These are phyloP conservation scores for Zhuqinia jingwanae DNA, from an alignment of 2,888 invertebrate genomes.

Conservation along the genomic window DNA sequence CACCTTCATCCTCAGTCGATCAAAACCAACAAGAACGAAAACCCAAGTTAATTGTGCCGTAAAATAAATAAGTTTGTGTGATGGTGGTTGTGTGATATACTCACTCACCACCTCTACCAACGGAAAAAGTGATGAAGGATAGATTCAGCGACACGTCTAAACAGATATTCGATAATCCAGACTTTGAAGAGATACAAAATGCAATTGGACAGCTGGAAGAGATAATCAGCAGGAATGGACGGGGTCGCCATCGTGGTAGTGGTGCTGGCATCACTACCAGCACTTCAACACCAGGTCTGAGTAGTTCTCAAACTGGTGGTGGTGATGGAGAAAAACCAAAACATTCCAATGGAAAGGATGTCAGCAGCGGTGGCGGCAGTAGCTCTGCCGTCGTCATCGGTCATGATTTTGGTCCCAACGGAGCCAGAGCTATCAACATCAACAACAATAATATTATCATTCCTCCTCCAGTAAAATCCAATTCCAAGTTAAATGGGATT, in stretches of 20 bases:
- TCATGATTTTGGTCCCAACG: slow-evolving; percentile 37
- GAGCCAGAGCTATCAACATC: slow-evolving; percentile 32
- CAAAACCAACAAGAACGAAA: slow-evolving; percentile 3
- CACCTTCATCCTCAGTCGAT: slow-evolving; percentile 1
- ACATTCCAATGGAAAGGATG: slow-evolving; percentile 42
- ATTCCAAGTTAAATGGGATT: slow-evolving; percentile 62
- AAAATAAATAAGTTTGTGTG: slow-evolving; percentile 23
- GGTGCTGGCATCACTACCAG: neutral
- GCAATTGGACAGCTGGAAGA: slow-evolving; percentile 72
- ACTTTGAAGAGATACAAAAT: slow-evolving; percentile 75
- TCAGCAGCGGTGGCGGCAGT: slow-evolving; percentile 11
- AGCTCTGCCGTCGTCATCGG: slow-evolving; percentile 15
- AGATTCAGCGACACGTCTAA: slow-evolving; percentile 76
- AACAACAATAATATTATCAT: slow-evolving; percentile 66
- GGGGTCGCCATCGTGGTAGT: slow-evolving; percentile 39
- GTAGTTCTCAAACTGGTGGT: neutral
- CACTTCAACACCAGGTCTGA: neutral
- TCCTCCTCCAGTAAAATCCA: slow-evolving; percentile 49
- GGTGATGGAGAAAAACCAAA: slow-evolving; percentile 42
- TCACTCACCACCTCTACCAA: slow-evolving; percentile 56
- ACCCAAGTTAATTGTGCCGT: slow-evolving; percentile 2
- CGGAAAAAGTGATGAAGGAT: slow-evolving; percentile 74
- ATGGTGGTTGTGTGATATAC: slow-evolving; percentile 45
- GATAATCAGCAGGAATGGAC: slow-evolving; percentile 65
- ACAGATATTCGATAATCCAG: slow-evolving; percentile 75